Evolutionary conservation across 2,888 invertebrate species (phyloP), one percentile per base, ranked within the genome.

Genomic region (Himalopsyche anomala): DNA sequence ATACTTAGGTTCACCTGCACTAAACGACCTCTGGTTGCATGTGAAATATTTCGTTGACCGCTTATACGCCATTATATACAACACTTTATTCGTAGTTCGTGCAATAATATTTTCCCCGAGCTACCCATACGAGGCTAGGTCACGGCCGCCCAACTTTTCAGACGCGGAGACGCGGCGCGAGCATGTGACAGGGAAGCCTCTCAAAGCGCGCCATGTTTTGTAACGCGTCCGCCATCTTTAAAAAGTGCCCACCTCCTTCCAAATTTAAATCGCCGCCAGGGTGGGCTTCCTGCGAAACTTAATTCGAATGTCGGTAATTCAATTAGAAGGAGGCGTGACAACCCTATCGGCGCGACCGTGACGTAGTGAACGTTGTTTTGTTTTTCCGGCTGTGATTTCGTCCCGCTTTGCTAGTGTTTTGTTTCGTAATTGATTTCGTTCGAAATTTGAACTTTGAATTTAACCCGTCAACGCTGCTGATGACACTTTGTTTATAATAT

Each of bases 221-320:
- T 5, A 62, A 62, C 62, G 62, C 28, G 19, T 4, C 62, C 62
- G 62, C 62, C 62, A 62, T 62, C 62, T 62, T 62, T 62, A 19
- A 62, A 15, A 62, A 19, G 19, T 62, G 62, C 62, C 62, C 17
- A 5, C 56, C 56, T n/a, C 56, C 4, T 62, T 2, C 62, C 28
- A 0, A 62, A 19, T 62, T 62, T 62, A 62, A 62, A 62, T 62
- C 62, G 17, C 56, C 56, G 56, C 56, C 56, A 19, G 56, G 56
- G 56, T n/a, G 62, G 51, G 62, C 62, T 62, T 62, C 62, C 19
- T 62, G 62, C 62, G 62, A 62, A 62, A 62, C 62, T 62, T 62
- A 62, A 62, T 19, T 62, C 62, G 62, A 62, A 62, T 62, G 62
- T 19, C 28, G 19, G 62, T 62, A 62, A 62, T 62, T 62, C 62